phyloP scores from a whole-genome alignment of 2,113 vertebrate genomes.

The Cavia aperea region DNA sequence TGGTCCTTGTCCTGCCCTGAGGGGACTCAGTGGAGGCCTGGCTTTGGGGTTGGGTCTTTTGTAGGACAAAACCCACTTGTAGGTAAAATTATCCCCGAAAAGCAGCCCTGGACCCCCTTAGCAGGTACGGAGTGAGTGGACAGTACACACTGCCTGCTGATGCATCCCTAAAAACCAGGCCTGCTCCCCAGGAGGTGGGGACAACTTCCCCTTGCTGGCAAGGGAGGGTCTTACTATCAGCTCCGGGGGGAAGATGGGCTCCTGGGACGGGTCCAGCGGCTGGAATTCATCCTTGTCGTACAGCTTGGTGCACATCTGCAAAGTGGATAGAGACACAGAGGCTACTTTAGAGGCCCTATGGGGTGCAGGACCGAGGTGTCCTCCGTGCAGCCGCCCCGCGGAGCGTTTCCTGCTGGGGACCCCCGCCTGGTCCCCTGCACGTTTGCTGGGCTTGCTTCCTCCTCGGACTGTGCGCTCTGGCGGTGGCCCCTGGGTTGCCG shows the following conservation, averaged over 20 bases:
- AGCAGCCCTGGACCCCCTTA: background rate
- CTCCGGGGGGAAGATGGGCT: constrained; percentile 88
- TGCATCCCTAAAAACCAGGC: background rate
- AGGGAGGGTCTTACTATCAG: constrained; percentile 76
- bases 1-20: background rate
- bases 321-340: constrained; percentile 23
- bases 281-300: constrained; percentile 77
- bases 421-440: background rate
- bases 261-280: constrained; percentile 81
- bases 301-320: constrained; percentile 70
- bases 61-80: background rate
- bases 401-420: background rate
- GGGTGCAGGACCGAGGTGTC: background rate
- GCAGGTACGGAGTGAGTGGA: background rate
- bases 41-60: background rate
- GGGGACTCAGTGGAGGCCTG: background rate
- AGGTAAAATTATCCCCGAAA: background rate
- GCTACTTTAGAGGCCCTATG: background rate
- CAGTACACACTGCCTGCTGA: too few species aligned
- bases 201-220: background rate
- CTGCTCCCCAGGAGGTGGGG: background rate
- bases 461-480: background rate
- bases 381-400: background rate
- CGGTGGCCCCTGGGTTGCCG: background rate
- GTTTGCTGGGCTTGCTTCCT: background rate